Evolutionary conservation across 2,113 vertebrate genomes (phyloP), one percentile per base, ranked within the genome.

Genomic region (Thalassoma bifasciatum): DNA sequence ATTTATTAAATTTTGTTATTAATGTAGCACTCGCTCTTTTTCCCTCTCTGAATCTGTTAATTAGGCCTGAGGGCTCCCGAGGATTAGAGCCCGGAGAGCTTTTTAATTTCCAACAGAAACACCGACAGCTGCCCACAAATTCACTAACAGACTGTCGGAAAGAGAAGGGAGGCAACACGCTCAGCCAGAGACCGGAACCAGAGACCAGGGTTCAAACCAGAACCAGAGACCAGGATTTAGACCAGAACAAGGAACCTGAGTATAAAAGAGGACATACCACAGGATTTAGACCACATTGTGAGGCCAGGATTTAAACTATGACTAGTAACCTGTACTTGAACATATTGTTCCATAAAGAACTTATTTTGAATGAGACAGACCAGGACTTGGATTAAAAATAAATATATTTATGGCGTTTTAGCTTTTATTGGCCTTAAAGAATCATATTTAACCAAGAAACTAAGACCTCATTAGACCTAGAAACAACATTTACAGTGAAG

Each of bases 31-130:
- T 75, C 50, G 2, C 13, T 59, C 62, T 17, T 67, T 60, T 47
- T 64, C 47, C 65, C 72, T 58, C 56, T 51, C 12, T 23, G 8
- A 78, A 79, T 71, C 81, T 60, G 67, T 85, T 90, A 86, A 90
- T 90, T 77, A 86, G 86, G 44, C 64, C 23, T 24, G 42, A 34
- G 61, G 72, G 53, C 77, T 77, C 82, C 22, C 36, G 44, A 68
- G 86, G 84, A 85, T 90, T 88, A 90, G 36, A 70, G 81, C 71
- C 63, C 47, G 53, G 63, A 67, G 77, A 83, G 63, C 7, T 40
- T 86, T 85, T 87, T 86, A 63, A 88, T 88, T 85, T 86, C 66
- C 67, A 72, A 26, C 67, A 71, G 75, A 86, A 82, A 80, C 81
- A 67, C 68, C 70, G 75, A 63, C 86, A 88, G 82, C 88, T 90